A percentile compares a stretch with the other conserved stretches of the same genome.
These are phyloP conservation scores for Entomyzon cyanotis DNA, from an alignment of 2,113 vertebrate genomes.

Conservation along the genomic window DNA sequence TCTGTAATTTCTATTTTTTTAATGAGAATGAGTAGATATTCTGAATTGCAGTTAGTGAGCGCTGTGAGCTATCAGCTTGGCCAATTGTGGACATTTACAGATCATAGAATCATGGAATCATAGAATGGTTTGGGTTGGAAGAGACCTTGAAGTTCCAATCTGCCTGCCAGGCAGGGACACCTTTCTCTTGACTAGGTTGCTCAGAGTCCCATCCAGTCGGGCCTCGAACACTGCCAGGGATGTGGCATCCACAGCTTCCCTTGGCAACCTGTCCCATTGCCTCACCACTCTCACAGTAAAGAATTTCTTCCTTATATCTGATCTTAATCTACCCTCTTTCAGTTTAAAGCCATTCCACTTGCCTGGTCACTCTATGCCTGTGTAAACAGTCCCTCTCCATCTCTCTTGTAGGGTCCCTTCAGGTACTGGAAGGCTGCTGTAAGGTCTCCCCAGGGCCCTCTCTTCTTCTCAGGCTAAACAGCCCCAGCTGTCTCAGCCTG, in stretches of 20 bases:
- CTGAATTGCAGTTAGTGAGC: neutral
- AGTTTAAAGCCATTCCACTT: neutral
- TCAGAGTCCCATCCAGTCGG: neutral
- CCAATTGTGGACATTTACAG: neutral
- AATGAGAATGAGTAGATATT: neutral
- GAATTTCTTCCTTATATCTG: neutral
- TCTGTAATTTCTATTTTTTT: neutral
- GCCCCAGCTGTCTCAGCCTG: neutral
- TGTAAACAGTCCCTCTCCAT: neutral
- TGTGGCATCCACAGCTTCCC: neutral
- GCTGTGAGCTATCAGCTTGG: neutral
- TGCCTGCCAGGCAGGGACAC: fast-evolving
- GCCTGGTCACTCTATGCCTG: fast-evolving
- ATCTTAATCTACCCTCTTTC: neutral
- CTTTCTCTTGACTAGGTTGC: neutral
- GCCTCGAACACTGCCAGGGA: neutral
- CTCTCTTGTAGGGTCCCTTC: neutral
- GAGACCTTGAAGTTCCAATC: neutral
- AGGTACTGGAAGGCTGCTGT: neutral
- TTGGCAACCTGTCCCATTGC: neutral
- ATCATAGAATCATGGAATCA: neutral
- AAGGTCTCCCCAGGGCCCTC: neutral
- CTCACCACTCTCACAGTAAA: neutral
- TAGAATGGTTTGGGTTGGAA: neutral
- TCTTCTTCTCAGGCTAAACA: neutral